phyloP scores from a whole-genome alignment of 2,113 vertebrate genomes.

The Micromys minutus region DNA sequence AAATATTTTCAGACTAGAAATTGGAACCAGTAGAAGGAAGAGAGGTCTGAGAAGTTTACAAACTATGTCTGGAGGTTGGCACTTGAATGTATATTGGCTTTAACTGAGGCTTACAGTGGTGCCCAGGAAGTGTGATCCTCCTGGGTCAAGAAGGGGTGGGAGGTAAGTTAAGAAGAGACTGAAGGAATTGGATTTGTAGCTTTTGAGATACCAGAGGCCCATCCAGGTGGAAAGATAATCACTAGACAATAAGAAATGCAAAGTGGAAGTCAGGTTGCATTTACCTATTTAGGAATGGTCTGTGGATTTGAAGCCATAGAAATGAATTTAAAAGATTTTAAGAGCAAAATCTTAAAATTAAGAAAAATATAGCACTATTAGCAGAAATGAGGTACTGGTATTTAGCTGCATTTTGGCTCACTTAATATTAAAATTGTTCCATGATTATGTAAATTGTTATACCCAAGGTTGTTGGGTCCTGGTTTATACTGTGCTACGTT shows the following conservation, averaged over 20 bases:
- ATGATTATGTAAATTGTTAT: background rate
- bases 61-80: background rate
- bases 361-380: background rate
- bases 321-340: background rate
- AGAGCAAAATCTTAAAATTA: background rate
- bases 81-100: accelerated
- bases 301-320: background rate
- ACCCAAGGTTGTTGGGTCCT: background rate
- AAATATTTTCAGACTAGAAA: background rate
- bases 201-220: slow-evolving; percentile 22
- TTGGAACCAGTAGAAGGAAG: background rate
- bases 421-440: background rate
- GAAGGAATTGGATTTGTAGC: background rate
- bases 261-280: background rate
- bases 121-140: background rate
- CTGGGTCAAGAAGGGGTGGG: background rate
- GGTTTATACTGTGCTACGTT: background rate
- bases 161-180: background rate
- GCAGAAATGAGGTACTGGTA: background rate
- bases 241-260: slow-evolving; percentile 37
- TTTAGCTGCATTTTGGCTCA: background rate
- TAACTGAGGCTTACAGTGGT: background rate
- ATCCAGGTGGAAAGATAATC: slow-evolving; percentile 47
- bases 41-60: background rate
- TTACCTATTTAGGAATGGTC: background rate